phyloP scores from a whole-genome alignment of 2,888 invertebrate species.

The Protula sp. region DNA sequence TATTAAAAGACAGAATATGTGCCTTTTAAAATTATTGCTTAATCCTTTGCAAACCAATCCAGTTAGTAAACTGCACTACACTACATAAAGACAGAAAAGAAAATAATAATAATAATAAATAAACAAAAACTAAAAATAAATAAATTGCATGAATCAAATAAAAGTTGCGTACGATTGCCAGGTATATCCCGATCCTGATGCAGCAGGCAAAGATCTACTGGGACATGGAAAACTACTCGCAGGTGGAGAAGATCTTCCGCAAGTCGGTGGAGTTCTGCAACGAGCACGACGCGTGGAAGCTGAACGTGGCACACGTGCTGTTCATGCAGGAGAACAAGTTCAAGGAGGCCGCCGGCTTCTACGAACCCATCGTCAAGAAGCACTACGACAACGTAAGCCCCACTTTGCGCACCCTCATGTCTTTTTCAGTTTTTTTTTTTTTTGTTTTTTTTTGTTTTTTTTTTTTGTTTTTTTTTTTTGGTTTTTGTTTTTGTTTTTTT shows the following conservation, averaged over 20 bases:
- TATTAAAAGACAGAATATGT: too few species aligned
- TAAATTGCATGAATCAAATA: too few species aligned
- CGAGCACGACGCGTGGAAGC: slow-evolving; percentile 92
- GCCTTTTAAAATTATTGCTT: too few species aligned
- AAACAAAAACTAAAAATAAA: too few species aligned
- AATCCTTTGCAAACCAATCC: too few species aligned
- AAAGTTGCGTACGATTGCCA: too few species aligned
- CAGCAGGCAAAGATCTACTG: slow-evolving; percentile 98
- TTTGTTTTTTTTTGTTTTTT: too few species aligned
- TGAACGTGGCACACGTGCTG: slow-evolving; percentile 96
- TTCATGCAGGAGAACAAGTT: slow-evolving; percentile 99
- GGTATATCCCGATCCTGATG: slow-evolving; percentile 97
- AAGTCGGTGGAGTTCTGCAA: slow-evolving; percentile 97
- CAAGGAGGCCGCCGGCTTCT: slow-evolving; percentile 95
- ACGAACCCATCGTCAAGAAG: slow-evolving; percentile 94
- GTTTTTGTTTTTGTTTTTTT: neutral
- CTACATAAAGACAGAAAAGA: too few species aligned
- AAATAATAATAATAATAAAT: too few species aligned
- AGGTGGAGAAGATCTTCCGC: slow-evolving; percentile 93
- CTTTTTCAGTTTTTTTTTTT: neutral
- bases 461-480: too few species aligned
- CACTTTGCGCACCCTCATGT: too few species aligned
- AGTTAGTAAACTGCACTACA: too few species aligned
- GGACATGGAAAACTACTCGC: slow-evolving; percentile 91
- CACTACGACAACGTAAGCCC: slow-evolving; percentile 70